These are phyloP conservation scores for Corynorhinus townsendii DNA, from an alignment of 2,113 vertebrate genomes.

Conservation along the genomic window DNA sequence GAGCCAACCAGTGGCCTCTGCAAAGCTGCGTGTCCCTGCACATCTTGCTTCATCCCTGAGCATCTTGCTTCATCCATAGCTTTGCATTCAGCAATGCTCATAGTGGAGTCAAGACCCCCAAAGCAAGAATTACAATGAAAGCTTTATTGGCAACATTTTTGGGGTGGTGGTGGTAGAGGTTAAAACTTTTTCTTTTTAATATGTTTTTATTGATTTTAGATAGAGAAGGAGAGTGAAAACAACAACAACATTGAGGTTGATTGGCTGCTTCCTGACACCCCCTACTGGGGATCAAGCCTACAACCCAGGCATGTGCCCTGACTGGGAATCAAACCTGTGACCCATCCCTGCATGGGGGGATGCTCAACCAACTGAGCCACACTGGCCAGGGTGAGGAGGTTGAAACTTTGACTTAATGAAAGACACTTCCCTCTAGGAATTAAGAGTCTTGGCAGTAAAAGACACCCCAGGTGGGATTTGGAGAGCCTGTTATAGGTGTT, in stretches of 20 bases:
- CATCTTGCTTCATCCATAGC: background rate
- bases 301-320: too few species aligned
- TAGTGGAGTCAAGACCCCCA: background rate
- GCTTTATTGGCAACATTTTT: background rate
- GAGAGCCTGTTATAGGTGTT: background rate
- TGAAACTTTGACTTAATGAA: background rate
- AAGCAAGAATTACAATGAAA: background rate
- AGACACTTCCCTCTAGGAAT: background rate
- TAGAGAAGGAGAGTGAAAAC: too few species aligned
- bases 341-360: too few species aligned
- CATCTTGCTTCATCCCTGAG: background rate
- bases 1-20: rapidly evolving
- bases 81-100: background rate
- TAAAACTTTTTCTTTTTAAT: background rate
- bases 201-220: too few species aligned
- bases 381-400: too few species aligned
- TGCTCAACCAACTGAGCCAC: too few species aligned
- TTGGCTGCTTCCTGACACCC: too few species aligned
- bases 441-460: background rate
- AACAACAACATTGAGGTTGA: too few species aligned
- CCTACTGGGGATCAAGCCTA: too few species aligned
- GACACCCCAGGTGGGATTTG: background rate
- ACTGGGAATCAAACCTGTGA: too few species aligned
- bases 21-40: too few species aligned
- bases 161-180: background rate